A percentile compares a stretch with the other conserved stretches of the same genome.
phyloP scores from a whole-genome alignment of 2,888 invertebrate genomes.

The Drosophila sordidapex region DNA sequence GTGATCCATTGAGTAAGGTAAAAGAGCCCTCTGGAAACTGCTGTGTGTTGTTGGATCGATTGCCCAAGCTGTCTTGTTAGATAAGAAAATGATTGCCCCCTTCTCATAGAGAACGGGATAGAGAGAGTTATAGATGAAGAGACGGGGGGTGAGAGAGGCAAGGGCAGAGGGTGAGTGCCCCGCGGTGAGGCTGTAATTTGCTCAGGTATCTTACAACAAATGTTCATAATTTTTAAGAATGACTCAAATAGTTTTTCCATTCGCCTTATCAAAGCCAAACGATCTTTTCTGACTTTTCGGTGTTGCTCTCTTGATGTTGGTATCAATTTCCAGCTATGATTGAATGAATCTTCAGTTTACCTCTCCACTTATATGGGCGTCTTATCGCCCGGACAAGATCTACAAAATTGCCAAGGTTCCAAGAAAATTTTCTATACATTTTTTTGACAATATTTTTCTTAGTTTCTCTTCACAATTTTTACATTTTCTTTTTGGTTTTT shows the following conservation, averaged over 20 bases:
- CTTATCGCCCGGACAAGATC: slow-evolving; percentile 61
- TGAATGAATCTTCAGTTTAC: slow-evolving; percentile 64
- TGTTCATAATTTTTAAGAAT: slow-evolving; percentile 81
- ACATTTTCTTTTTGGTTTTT: slow-evolving; percentile 5
- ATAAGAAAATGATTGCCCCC: slow-evolving; percentile 71
- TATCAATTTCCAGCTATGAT: slow-evolving; percentile 76
- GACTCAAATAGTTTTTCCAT: slow-evolving; percentile 64
- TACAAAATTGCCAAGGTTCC: slow-evolving; percentile 67
- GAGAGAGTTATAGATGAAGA: neutral
- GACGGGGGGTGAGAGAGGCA: neutral
- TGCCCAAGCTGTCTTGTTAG: slow-evolving; percentile 75
- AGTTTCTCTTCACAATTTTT: slow-evolving; percentile 1
- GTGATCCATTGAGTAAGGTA: slow-evolving; percentile 77
- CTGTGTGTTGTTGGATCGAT: slow-evolving; percentile 54
- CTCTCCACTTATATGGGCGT: slow-evolving; percentile 54
- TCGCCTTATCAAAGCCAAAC: slow-evolving; percentile 49
- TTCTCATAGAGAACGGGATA: slow-evolving; percentile 14
- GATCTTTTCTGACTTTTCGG: slow-evolving; percentile 52
- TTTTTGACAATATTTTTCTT: slow-evolving; percentile 43
- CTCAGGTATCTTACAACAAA: slow-evolving; percentile 75
- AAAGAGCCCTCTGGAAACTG: slow-evolving; percentile 17
- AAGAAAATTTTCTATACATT: slow-evolving; percentile 48
- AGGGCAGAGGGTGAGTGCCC: slow-evolving; percentile 36
- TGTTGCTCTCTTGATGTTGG: slow-evolving; percentile 58
- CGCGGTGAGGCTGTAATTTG: slow-evolving; percentile 69